Conservation (phyloP, 2,797 vertebrate genomes). For the Peromyscus melanophrys region DNA sequence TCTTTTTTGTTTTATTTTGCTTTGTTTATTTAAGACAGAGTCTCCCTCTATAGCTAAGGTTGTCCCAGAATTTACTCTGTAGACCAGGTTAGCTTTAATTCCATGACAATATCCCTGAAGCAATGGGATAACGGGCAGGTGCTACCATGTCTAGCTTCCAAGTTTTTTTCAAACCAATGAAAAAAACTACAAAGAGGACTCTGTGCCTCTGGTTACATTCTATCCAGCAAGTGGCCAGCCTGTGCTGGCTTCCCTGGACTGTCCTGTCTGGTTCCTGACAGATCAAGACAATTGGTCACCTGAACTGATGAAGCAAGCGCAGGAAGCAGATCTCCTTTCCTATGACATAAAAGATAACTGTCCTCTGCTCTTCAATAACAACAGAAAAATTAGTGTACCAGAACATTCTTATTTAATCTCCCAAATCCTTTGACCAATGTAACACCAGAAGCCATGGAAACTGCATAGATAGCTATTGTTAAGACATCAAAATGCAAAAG, state of each 20-base stretch:
- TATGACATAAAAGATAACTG: neutral
- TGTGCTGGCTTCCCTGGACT: neutral
- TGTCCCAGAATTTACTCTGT: neutral
- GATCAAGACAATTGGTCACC: neutral
- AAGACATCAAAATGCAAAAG: neutral
- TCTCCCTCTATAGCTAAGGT: neutral
- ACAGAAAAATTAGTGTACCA: neutral
- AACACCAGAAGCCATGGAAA: neutral
- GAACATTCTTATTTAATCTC: neutral
- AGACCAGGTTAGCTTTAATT: neutral
- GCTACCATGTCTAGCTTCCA: neutral
- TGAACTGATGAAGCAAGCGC: neutral
- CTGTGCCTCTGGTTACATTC: neutral
- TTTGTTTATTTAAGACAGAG: neutral
- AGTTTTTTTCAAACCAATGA: neutral
- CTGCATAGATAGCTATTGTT: neutral
- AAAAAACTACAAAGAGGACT: neutral
- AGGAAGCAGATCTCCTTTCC: neutral
- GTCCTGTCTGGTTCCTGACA: neutral
- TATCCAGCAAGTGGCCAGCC: neutral
- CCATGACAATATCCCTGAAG: neutral
- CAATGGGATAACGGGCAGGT: neutral
- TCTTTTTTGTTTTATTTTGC: neutral
- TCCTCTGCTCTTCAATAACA: neutral
- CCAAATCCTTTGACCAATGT: neutral